phyloP scores from a whole-genome alignment of 2,797 vertebrate species.

The Cirrhinus mrigala region DNA sequence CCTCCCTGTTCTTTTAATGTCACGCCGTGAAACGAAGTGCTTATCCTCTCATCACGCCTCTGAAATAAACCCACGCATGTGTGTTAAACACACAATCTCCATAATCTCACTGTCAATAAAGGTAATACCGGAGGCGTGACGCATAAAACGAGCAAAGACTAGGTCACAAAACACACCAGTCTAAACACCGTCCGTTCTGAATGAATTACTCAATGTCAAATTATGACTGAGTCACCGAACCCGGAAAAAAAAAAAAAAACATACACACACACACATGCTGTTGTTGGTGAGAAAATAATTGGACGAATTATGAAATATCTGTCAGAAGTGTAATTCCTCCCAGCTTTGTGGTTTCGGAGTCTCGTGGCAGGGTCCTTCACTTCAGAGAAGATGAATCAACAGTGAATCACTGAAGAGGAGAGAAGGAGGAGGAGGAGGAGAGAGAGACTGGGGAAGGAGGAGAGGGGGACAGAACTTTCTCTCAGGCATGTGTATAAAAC shows the following conservation, averaged over 20 bases:
- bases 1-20: not conserved
- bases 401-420: conserved; percentile 63
- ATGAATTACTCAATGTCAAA: not conserved
- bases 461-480: conserved; percentile 65
- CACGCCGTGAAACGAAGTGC: not conserved
- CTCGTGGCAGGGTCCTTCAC: conserved; percentile 69
- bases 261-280: not conserved
- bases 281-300: conserved; percentile 18
- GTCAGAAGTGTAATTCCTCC: conserved; percentile 53
- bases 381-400: conserved; percentile 76
- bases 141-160: conserved; percentile 59
- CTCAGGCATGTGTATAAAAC: conserved; percentile 68
- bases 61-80: conserved; percentile 18
- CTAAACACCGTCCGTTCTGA: not conserved
- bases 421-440: conserved; percentile 54
- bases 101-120: conserved; percentile 65
- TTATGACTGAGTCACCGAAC: conserved; percentile 12
- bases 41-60: conserved; percentile 4
- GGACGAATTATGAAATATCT: conserved; percentile 66
- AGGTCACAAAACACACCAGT: not conserved
- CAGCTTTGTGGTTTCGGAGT: conserved; percentile 67
- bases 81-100: conserved; percentile 36
- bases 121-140: conserved; percentile 64
- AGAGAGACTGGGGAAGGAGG: conserved; percentile 39
- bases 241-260: not conserved